Evolutionary conservation across 2,113 vertebrate species (phyloP).

Genomic region (Microtus richardsoni): DNA sequence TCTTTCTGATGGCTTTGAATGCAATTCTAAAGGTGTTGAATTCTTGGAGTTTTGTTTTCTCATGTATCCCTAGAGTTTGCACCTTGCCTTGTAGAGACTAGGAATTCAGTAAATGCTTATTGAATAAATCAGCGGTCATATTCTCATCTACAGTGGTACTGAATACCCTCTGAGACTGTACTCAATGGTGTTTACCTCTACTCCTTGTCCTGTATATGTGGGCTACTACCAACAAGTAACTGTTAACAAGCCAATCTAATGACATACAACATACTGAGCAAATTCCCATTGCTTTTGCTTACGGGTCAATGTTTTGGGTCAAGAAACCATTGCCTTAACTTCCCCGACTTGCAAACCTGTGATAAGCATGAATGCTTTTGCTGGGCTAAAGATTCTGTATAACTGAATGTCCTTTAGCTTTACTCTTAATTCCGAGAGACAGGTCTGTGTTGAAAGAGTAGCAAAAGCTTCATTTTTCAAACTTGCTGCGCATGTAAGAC

Average conservation of each 20-base stretch:
- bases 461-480: not conserved
- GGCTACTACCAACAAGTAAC: not conserved
- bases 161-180: not conserved
- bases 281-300: not conserved
- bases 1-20: not conserved
- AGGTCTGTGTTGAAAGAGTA: not conserved
- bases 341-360: not conserved
- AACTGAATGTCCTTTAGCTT: not conserved
- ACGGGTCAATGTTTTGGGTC: not conserved
- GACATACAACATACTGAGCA: not conserved
- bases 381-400: not conserved
- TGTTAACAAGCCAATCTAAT: not conserved
- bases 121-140: not conserved
- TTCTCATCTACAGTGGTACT: not conserved
- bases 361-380: not conserved
- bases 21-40: not conserved
- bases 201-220: not conserved
- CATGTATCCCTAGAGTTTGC: not conserved
- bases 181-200: not conserved
- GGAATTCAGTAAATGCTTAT: constrained; percentile 23
- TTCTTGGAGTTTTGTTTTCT: constrained; percentile 38
- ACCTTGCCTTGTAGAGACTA: not conserved
- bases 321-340: not conserved
- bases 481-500: not conserved
- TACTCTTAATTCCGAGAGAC: not conserved